phyloP scores from a whole-genome alignment of 2,797 vertebrate genomes.

The Myripristis murdjan region DNA sequence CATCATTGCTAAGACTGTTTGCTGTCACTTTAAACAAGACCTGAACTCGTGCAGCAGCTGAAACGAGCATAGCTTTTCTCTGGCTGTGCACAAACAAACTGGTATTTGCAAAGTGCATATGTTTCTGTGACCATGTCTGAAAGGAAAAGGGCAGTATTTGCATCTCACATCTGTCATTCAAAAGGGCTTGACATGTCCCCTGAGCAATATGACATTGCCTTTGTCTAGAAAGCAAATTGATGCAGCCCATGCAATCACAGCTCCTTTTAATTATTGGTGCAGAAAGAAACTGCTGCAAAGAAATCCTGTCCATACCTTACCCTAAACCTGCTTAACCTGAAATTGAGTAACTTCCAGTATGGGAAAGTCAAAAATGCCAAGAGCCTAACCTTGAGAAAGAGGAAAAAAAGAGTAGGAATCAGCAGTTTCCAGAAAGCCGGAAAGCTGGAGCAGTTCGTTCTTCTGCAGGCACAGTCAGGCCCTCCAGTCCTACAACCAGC shows the following conservation, averaged over 20 bases:
- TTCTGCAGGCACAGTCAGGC: background rate
- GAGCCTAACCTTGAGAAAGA: slow-evolving; percentile 38
- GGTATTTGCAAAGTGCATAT: slow-evolving; percentile 51
- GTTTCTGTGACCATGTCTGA: slow-evolving; percentile 32
- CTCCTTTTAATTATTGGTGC: background rate
- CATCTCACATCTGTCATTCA: slow-evolving; percentile 59
- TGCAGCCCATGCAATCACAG: slow-evolving; percentile 5
- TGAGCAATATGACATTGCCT: background rate
- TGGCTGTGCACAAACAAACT: slow-evolving; percentile 4
- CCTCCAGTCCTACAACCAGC: background rate
- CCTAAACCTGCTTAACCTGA: too few species aligned
- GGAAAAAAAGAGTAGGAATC: slow-evolving; percentile 43
- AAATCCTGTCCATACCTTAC: too few species aligned
- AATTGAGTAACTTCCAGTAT: background rate
- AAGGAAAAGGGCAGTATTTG: slow-evolving; percentile 70
- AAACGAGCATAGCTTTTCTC: slow-evolving; percentile 23
- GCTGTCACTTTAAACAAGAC: slow-evolving; percentile 14
- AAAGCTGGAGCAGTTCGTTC: background rate
- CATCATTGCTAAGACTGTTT: background rate
- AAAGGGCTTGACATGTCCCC: slow-evolving; percentile 11
- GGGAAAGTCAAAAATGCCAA: background rate
- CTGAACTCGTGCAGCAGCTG: slow-evolving; percentile 15
- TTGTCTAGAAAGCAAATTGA: slow-evolving; percentile 8
- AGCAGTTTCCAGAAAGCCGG: slow-evolving; percentile 16
- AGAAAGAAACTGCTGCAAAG: too few species aligned